Conservation (phyloP, 2,797 vertebrate species). For the Falco biarmicus region DNA sequence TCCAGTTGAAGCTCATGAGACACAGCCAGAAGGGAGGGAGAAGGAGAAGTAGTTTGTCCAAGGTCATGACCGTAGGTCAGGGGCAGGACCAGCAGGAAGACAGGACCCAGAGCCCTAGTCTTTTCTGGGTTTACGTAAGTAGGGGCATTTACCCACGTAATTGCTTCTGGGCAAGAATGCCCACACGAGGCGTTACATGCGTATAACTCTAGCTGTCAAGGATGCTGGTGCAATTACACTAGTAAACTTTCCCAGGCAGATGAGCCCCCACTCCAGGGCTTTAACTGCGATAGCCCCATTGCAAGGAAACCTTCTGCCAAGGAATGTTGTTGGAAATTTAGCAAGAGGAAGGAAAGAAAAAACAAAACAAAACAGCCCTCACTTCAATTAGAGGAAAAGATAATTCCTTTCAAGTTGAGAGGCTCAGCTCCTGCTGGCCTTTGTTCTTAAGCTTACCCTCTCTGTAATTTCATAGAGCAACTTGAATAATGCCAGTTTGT, state of each 20-base stretch:
- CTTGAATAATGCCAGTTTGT: constrained; percentile 53
- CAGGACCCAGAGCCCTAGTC: not conserved
- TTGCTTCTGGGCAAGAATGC: not conserved
- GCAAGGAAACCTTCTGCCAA: constrained; percentile 9
- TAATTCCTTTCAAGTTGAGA: constrained; percentile 68
- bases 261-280: not conserved
- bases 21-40: not conserved
- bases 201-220: not conserved
- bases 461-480: constrained; percentile 39
- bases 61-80: not conserved
- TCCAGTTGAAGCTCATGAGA: not conserved
- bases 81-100: not conserved
- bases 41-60: not conserved
- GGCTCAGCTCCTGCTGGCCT: constrained; percentile 59
- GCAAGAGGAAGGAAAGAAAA: constrained; percentile 57
- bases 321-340: constrained; percentile 5
- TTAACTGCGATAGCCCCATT: not conserved
- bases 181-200: not conserved
- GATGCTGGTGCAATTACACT: not conserved
- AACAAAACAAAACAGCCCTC: constrained; percentile 36
- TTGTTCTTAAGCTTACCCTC: constrained; percentile 52
- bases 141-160: not conserved
- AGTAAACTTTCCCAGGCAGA: constrained; percentile 9
- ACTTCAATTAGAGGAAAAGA: constrained; percentile 69
- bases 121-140: not conserved